Evolutionary conservation across 2,797 vertebrate genomes (phyloP), one percentile per base, ranked within the genome.

Genomic region (Gorsachius magnificus): DNA sequence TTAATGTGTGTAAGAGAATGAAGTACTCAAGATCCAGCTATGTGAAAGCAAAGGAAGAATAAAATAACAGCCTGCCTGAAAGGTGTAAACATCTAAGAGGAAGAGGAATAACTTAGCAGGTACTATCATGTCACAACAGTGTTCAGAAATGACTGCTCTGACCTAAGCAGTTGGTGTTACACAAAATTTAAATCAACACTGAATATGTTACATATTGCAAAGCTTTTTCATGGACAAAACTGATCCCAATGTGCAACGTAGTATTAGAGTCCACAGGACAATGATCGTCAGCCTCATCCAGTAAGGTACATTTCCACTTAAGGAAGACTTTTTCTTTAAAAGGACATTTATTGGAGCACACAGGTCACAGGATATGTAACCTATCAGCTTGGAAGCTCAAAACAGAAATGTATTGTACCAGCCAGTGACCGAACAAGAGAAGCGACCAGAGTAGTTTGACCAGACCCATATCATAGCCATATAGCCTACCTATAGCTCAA

Each of bases 201-300:
- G 8, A 76, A 25, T 50, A 38, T 20, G 33, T 26, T 50, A 50
- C 13, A 13, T 14, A 56, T 16, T 50, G 14, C 33, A 86, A 66
- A 64, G 28, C 25, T n/a, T 83, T 80, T 69, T 77, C 33, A 61
- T 31, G 13, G 20, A 24, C 31, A 80, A 80, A 90, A 69, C 11
- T 28, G 22, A 54, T 77, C 76, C 54, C 46, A 48, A 13, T 16
- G 5, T 13, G n/a, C 38, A 63, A 83, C 58, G 31, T 15, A 70
- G 5, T 25, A 35, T 43, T 38, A 33, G 10, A 45, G 16, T 35
- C 24, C 28, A 20, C 18, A 41, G 20, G 26, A 63, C 33, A 79
- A 21, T 0, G 1, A 35, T 5, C 0, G 0, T 13, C 26, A 0
- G 1, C 77, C 48, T 70, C 13, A 21, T 35, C 50, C 54, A 53